Conservation (phyloP, 2,797 vertebrate species). For the Cossypha niveicapilla region DNA sequence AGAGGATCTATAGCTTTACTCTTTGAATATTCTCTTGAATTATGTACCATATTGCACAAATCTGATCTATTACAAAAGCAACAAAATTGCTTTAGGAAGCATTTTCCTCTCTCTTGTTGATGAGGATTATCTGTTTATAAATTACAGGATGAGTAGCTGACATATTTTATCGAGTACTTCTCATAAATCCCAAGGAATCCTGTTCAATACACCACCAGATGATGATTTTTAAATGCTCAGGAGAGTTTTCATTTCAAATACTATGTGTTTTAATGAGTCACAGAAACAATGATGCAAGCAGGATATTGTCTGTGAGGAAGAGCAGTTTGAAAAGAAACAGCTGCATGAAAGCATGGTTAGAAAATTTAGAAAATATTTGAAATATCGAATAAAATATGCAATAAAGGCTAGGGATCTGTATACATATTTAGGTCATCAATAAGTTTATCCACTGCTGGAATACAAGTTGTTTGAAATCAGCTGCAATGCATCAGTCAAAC, state of each 20-base stretch:
- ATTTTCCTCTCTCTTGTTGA: neutral
- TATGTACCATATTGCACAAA: neutral
- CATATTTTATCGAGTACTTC: neutral
- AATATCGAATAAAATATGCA: neutral
- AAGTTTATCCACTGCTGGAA: neutral
- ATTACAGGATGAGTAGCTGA: neutral
- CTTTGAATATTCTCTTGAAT: neutral
- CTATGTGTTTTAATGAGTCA: neutral
- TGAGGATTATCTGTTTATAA: neutral
- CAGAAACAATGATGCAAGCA: neutral
- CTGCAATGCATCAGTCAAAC: neutral
- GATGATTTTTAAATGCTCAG: neutral
- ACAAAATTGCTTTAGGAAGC: neutral
- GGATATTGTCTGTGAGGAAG: neutral
- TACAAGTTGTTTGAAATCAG: neutral
- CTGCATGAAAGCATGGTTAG: neutral
- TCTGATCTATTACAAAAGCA: slow-evolving; percentile 1
- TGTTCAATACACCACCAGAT: neutral
- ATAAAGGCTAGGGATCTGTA: neutral
- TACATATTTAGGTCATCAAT: neutral
- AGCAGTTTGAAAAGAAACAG: neutral
- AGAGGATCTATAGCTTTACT: neutral
- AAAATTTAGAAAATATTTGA: neutral
- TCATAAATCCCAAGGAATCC: neutral
- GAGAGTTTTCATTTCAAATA: neutral